Evolutionary conservation across 2,888 invertebrate species (phyloP).

Genomic region (Disparrhopalites patrizii): DNA sequence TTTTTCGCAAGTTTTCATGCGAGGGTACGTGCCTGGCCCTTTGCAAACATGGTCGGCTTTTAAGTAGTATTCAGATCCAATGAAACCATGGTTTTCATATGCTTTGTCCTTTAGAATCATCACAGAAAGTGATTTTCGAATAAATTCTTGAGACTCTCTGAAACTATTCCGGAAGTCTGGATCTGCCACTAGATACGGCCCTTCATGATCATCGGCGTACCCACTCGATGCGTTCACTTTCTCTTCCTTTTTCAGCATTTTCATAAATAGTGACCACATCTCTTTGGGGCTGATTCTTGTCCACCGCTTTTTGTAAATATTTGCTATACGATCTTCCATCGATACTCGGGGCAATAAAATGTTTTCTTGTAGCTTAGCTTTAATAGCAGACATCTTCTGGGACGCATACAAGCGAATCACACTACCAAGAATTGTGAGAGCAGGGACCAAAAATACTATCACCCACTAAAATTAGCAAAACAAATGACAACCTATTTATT

Average conservation of each 20-base stretch:
- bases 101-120: too few relatives aligned
- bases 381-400: constrained; percentile 31
- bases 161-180: not conserved
- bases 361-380: not conserved
- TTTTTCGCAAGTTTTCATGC: too few relatives aligned
- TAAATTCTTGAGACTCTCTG: not conserved
- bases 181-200: not conserved
- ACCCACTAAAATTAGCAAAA: constrained; percentile 4
- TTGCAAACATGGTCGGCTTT: too few relatives aligned
- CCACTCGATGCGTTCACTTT: not conserved
- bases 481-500: not conserved
- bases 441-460: constrained; percentile 38
- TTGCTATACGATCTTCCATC: constrained; percentile 38
- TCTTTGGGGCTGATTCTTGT: constrained; percentile 32
- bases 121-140: not conserved
- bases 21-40: too few relatives aligned
- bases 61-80: too few relatives aligned
- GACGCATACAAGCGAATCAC: constrained; percentile 35
- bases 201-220: not conserved
- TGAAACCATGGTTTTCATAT: too few relatives aligned
- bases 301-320: constrained; percentile 40
- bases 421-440: constrained; percentile 39
- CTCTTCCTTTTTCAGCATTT: constrained; percentile 39
- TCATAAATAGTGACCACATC: constrained; percentile 33
- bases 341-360: constrained; percentile 7